Percentiles rank a stretch among this genome's conserved stretches.
phyloP scores from a whole-genome alignment of 2,113 vertebrate genomes.

The Leiothrix lutea region DNA sequence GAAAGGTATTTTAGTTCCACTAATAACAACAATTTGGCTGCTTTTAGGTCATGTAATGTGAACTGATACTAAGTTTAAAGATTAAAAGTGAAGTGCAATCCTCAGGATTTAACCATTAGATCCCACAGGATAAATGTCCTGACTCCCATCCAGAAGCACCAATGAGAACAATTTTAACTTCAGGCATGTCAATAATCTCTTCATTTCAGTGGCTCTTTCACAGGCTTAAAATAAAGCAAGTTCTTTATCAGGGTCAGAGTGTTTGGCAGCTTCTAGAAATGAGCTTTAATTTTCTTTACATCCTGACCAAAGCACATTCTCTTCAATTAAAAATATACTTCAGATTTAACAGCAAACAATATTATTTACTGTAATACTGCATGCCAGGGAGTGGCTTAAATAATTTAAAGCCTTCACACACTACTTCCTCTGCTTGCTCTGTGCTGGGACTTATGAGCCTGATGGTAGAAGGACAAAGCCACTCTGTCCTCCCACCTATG shows the following conservation, averaged over 20 bases:
- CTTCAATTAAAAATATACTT: background rate
- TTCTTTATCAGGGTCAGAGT: background rate
- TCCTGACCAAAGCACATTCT: background rate
- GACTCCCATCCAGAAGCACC: background rate
- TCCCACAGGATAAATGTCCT: background rate
- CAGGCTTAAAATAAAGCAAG: background rate
- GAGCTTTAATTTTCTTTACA: background rate
- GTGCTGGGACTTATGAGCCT: background rate
- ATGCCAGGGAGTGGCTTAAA: background rate
- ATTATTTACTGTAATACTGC: background rate
- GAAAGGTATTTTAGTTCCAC: slow-evolving; percentile 6
- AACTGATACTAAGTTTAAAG: background rate
- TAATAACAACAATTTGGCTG: background rate
- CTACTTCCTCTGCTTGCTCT: background rate
- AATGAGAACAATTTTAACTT: background rate
- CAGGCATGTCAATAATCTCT: background rate
- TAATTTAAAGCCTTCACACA: background rate
- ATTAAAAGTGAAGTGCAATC: slow-evolving; percentile 11
- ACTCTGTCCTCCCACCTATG: background rate
- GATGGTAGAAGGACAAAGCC: background rate
- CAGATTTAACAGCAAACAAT: background rate
- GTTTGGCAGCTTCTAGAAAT: background rate
- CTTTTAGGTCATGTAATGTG: slow-evolving; percentile 6
- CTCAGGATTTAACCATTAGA: slow-evolving; percentile 26
- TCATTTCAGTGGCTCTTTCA: background rate